Evolutionary conservation across 2,797 vertebrate genomes (phyloP).

Genomic region (Aphelocoma californica): DNA sequence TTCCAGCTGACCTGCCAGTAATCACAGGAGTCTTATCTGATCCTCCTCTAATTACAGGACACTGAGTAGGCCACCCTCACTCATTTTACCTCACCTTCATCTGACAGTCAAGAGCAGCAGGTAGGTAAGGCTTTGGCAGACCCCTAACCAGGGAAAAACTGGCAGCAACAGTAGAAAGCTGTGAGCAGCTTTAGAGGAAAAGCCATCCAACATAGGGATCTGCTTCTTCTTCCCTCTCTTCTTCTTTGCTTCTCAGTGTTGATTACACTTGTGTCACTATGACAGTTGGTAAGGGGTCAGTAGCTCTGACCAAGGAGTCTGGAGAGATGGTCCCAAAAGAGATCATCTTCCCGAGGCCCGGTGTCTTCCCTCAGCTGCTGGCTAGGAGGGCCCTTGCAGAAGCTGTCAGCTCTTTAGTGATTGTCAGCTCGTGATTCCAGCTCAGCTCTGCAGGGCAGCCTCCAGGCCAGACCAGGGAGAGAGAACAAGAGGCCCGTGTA

Average conservation of each 20-base stretch:
- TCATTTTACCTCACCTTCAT: background rate
- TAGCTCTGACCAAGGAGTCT: too few relatives aligned
- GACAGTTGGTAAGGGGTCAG: background rate
- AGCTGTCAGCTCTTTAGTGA: too few relatives aligned
- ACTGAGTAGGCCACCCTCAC: background rate
- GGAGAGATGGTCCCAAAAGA: too few relatives aligned
- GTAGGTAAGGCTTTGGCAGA: background rate
- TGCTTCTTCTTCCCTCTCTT: background rate
- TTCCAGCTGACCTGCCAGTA: background rate
- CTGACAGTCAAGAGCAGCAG: fast-evolving
- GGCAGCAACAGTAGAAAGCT: background rate
- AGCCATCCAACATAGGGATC: background rate
- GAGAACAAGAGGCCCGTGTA: too few relatives aligned
- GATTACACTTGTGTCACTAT: background rate
- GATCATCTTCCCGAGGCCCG: too few relatives aligned
- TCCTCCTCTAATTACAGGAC: background rate
- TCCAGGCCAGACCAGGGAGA: too few relatives aligned
- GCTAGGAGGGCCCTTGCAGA: too few relatives aligned
- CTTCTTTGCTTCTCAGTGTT: background rate
- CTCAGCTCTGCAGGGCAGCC: too few relatives aligned
- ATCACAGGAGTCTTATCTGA: background rate
- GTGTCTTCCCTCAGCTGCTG: too few relatives aligned
- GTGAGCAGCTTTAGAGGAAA: background rate
- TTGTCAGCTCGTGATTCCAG: too few relatives aligned
- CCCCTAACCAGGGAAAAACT: background rate